Evolutionary conservation across 2,113 vertebrate genomes (phyloP).

Genomic region (Otocyon megalotis): DNA sequence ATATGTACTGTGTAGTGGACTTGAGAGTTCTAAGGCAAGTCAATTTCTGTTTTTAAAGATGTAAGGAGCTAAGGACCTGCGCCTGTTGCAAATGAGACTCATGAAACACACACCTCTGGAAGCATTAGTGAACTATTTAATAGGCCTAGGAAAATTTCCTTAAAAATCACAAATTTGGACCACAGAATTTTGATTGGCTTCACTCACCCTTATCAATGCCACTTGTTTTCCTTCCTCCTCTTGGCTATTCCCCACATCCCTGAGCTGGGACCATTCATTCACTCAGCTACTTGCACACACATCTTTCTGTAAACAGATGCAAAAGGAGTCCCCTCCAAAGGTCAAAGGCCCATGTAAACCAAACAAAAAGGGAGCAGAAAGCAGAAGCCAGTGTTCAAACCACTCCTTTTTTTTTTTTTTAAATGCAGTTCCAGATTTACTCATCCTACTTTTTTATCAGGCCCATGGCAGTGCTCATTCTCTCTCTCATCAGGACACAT

Average conservation of each 20-base stretch:
- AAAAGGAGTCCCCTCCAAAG: background rate
- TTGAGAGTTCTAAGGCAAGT: conserved; percentile 52
- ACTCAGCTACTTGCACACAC: background rate
- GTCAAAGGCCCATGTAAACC: background rate
- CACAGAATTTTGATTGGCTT: background rate
- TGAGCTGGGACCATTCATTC: fast-evolving
- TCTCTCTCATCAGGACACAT: background rate
- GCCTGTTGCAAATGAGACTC: background rate
- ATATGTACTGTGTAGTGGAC: background rate
- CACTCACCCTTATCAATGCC: background rate
- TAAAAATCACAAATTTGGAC: conserved; percentile 20
- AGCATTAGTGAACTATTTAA: background rate
- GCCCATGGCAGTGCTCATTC: background rate
- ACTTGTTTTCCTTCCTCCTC: background rate
- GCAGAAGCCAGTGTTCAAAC: background rate
- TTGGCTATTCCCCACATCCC: background rate
- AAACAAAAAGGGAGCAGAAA: conserved; percentile 13
- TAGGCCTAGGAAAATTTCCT: background rate
- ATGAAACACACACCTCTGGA: background rate
- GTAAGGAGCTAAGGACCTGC: background rate
- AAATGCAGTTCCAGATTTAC: background rate
- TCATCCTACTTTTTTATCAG: background rate
- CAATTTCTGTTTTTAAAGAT: conserved; percentile 35
- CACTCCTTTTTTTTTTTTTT: background rate
- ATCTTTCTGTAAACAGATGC: background rate